Conservation (phyloP, 2,113 vertebrate genomes). For the Crypturellus undulatus region DNA sequence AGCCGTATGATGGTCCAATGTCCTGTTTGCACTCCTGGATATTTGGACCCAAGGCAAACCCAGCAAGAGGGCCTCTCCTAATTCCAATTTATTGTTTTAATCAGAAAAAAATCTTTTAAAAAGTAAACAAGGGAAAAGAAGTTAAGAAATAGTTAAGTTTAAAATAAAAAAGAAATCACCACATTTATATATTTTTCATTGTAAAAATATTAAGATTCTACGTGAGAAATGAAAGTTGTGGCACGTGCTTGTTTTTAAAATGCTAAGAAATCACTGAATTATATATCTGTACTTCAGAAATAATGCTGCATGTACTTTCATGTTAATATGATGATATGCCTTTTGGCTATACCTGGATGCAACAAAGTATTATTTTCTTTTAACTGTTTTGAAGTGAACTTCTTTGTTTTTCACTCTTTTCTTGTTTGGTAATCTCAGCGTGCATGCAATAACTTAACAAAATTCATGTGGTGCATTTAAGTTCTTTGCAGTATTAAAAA, state of each 20-base stretch:
- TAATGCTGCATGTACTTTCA: not conserved
- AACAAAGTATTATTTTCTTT: not conserved
- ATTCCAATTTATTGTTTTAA: not conserved
- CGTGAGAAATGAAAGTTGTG: not conserved
- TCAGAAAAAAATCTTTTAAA: not conserved
- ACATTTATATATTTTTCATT: not conserved
- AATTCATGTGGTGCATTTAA: not conserved
- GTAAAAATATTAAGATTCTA: not conserved
- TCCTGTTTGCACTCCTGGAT: not conserved
- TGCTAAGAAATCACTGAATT: not conserved
- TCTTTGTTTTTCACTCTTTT: not conserved
- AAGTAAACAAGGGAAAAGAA: not conserved
- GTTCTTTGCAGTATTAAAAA: not conserved
- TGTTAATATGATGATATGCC: not conserved
- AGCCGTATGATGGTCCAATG: fast-evolving
- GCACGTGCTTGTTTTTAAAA: not conserved
- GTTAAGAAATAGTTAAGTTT: not conserved
- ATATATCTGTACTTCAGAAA: not conserved
- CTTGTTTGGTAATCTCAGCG: not conserved
- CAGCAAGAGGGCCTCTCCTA: not conserved
- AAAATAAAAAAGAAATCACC: not conserved
- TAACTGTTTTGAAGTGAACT: not conserved
- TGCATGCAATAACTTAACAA: not conserved
- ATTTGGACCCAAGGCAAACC: not conserved
- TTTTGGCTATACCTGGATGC: not conserved